Percentiles rank a stretch among this genome's conserved stretches.
Conservation (phyloP, 1,140 invertebrate genomes). For the Yoshiicerus persimilis region DNA sequence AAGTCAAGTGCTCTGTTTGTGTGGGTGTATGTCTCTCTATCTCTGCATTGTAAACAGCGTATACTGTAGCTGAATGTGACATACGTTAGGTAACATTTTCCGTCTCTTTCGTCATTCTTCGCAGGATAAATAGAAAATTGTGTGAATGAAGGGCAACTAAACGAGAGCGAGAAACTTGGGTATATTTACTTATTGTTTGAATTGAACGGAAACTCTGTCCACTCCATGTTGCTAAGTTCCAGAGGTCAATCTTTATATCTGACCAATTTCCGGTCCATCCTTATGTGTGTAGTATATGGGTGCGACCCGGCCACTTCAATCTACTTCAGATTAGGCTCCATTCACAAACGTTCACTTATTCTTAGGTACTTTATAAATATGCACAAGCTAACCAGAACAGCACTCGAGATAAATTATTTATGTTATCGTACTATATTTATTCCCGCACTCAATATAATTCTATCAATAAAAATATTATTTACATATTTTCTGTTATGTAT, state of each 20-base stretch:
- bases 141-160: neutral
- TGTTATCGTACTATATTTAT: no score
- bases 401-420: no score
- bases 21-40: neutral
- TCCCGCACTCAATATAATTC: no score
- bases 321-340: neutral
- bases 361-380: neutral
- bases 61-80: no score
- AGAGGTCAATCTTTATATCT: constrained; percentile 41
- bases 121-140: neutral
- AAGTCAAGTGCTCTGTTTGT: neutral
- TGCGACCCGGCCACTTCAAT: constrained; percentile 17
- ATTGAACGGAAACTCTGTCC: neutral
- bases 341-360: no score
- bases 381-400: no score
- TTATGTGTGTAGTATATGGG: constrained; percentile 21
- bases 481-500: no score
- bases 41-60: neutral
- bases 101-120: neutral
- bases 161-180: neutral
- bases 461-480: no score
- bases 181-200: neutral
- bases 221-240: neutral
- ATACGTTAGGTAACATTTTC: no score
- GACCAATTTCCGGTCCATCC: constrained; percentile 38